Percentiles rank a stretch among this genome's conserved stretches.
These are phyloP conservation scores for Copsychus sechellarum DNA, from an alignment of 2,113 vertebrate species.

Conservation along the genomic window DNA sequence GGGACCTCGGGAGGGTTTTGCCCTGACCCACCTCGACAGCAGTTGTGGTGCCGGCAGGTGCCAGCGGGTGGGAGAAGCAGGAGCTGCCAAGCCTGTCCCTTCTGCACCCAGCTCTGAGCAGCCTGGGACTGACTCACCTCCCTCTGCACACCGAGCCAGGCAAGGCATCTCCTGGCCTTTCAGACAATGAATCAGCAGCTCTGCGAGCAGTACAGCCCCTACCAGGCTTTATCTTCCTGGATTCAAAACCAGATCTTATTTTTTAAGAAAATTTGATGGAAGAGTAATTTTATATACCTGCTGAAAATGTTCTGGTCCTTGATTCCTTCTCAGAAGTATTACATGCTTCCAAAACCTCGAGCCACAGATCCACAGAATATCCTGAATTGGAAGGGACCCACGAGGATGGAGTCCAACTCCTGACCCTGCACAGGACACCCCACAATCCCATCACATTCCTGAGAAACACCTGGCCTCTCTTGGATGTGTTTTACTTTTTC, in stretches of 20 bases:
- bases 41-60: background rate
- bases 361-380: background rate
- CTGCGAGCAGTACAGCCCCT: background rate
- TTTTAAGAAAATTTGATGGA: background rate
- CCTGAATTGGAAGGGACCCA: background rate
- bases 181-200: conserved; percentile 17
- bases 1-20: background rate
- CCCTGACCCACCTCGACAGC: background rate
- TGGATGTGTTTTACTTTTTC: background rate
- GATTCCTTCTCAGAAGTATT: background rate
- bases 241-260: background rate
- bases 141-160: background rate
- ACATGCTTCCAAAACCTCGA: background rate
- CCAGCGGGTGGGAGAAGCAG: background rate
- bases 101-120: background rate
- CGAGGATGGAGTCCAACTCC: rapidly evolving
- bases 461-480: background rate
- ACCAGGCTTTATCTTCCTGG: background rate
- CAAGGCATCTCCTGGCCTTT: background rate
- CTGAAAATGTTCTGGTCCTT: background rate
- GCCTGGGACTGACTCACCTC: conserved; percentile 1
- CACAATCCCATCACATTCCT: background rate
- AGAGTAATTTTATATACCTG: background rate
- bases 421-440: background rate
- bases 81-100: background rate